Conservation (phyloP, 2,888 invertebrate genomes). For the Arrhopalites spinosus region DNA sequence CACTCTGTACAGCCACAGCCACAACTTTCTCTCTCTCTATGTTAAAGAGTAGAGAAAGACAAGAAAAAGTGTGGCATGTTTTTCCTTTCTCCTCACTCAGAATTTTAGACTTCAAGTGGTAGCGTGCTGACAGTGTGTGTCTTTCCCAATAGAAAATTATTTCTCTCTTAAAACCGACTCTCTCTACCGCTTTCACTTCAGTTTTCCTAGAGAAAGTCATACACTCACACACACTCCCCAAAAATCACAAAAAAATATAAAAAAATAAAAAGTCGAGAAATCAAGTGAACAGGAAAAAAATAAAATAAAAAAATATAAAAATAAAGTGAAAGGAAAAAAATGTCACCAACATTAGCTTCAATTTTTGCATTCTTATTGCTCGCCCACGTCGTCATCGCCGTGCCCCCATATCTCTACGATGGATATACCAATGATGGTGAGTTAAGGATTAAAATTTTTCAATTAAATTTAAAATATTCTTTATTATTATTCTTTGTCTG, state of each 20-base stretch:
- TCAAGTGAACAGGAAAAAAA: not conserved
- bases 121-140: no score
- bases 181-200: not conserved
- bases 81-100: no score
- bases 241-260: no score
- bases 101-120: no score
- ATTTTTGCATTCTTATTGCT: slow-evolving; percentile 47
- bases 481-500: no score
- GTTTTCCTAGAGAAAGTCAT: not conserved
- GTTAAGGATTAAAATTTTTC: not conserved
- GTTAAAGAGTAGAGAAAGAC: no score
- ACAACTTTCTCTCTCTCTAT: not conserved
- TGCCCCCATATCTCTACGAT: slow-evolving; percentile 53
- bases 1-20: not conserved
- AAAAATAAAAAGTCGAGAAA: not conserved
- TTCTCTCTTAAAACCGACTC: no score
- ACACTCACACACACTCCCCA: not conserved
- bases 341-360: slow-evolving; percentile 42
- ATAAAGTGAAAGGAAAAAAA: not conserved
- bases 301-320: not conserved
- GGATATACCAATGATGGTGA: slow-evolving; percentile 54
- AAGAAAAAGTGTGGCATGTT: no score
- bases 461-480: no score
- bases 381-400: slow-evolving; percentile 45
- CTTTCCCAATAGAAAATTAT: no score